These are phyloP conservation scores for Trididemnum nubilum DNA, from an alignment of 23 tunicate genomes.

Conservation along the genomic window DNA sequence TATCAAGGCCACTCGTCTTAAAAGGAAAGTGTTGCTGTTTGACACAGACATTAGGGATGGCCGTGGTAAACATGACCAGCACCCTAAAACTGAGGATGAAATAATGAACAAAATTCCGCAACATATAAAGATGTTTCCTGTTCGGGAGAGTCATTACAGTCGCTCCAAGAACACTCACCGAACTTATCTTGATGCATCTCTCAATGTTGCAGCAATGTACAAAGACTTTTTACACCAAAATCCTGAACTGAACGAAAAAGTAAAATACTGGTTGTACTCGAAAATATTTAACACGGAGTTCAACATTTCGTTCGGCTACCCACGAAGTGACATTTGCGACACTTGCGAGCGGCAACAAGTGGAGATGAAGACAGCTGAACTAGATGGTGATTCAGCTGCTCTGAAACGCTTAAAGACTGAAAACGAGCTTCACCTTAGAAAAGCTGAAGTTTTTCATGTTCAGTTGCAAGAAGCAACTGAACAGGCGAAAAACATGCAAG, in stretches of 20 bases:
- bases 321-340: background rate
- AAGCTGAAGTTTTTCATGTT: slow-evolving; percentile 9
- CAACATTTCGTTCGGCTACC: background rate
- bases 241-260: background rate
- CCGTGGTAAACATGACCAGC: background rate
- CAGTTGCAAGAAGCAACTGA: slow-evolving; percentile 6
- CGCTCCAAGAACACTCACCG: background rate
- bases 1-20: background rate
- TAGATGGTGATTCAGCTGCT: background rate
- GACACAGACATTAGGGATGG: background rate
- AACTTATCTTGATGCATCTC: background rate
- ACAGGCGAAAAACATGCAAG: background rate
- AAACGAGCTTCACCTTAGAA: background rate
- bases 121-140: background rate
- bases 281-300: background rate
- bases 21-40: background rate
- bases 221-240: background rate
- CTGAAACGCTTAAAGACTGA: background rate
- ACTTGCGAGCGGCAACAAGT: background rate
- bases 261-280: background rate
- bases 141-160: background rate
- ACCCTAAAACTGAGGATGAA: background rate
- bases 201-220: slow-evolving; percentile 4
- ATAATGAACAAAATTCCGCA: background rate
- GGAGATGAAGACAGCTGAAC: background rate